Base-by-base conservation (phyloP, 2,888 invertebrate species). In the Calameuta idolon region DNA sequence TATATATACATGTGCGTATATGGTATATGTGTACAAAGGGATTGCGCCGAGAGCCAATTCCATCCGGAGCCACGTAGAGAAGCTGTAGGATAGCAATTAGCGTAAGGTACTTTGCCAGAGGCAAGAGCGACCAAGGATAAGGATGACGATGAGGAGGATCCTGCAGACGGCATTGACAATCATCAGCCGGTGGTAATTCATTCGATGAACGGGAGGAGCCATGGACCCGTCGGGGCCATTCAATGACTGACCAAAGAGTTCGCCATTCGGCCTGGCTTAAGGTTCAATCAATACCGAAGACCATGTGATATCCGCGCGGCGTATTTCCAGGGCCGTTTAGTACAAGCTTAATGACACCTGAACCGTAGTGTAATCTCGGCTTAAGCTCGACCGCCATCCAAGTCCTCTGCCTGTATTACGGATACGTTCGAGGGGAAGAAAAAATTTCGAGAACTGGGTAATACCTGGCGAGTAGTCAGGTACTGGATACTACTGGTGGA, bases 291-390 rank as follows among this genome's bases (percentile, higher is more conserved):
- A 90, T 89, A 40, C 33, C 85, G 86, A 55, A 5, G 55, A 55
- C 23, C 55, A 23, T 23, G 55, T 23, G 87, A 87, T 85, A 86
- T 86, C 84, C 86, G 84, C 80, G 84, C 84, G 84, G 82, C 85
- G 85, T 87, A 89, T 87, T 87, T 87, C 85, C 85, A 85, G 84
- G 88, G 88, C 88, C 88, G 89, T 89, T 89, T 88, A 88, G 87
- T 87, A 86, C 85, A 79, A 83, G 87, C 88, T 89, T 90, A 91
- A 90, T 90, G 90, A 88, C 85, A 87, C 90, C 87, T 87, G 86
- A 87, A 88, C 85, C 85, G 83, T 82, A 83, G 86, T 87, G 89
- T 90, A 90, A 90, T 91, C 90, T 86, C 81, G 87, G 89, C 90
- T 91, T 89, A 91, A 87, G 83, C 82, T 82, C 85, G 83, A 84